These are phyloP conservation scores for Eurytoma adleriae DNA, from an alignment of 2,888 invertebrate genomes.

Conservation along the genomic window DNA sequence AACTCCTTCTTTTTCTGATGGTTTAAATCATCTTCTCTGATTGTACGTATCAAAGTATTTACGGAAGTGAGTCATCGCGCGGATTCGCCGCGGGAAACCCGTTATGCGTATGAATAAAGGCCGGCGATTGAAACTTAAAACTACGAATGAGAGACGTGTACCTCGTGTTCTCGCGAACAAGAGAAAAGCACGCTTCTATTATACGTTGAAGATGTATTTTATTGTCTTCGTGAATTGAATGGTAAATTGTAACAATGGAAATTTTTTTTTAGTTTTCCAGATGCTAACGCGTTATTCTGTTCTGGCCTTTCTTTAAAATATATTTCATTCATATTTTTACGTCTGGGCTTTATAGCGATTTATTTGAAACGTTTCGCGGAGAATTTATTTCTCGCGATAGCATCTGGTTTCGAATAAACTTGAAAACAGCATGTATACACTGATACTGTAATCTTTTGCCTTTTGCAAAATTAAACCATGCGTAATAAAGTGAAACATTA, in stretches of 20 bases:
- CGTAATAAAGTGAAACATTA: too few relatives aligned
- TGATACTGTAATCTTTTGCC: too few relatives aligned
- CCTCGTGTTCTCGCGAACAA: neutral
- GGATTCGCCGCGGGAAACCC: constrained; percentile 40
- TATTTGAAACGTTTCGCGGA: neutral
- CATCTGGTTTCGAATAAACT: too few relatives aligned
- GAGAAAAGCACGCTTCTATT: constrained; percentile 41
- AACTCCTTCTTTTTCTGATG: neutral
- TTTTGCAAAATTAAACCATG: too few relatives aligned
- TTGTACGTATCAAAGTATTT: constrained; percentile 52
- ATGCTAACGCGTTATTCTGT: neutral
- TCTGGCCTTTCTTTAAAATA: neutral
- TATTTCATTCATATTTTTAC: neutral
- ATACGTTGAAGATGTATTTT: constrained; percentile 43
- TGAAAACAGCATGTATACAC: too few relatives aligned
- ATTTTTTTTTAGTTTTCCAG: constrained; percentile 18
- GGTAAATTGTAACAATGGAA: constrained; percentile 33
- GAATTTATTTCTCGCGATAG: too few relatives aligned
- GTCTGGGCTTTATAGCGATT: neutral
- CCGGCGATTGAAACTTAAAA: constrained; percentile 39
- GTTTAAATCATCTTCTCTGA: too few relatives aligned
- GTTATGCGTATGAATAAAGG: constrained; percentile 43
- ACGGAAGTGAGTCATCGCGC: constrained; percentile 53
- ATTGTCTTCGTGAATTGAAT: constrained; percentile 40
- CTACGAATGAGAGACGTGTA: constrained; percentile 1